Evolutionary conservation across 1,140 invertebrate genomes (phyloP), one percentile per base, ranked within the genome.

Genomic region (Battus philenor): DNA sequence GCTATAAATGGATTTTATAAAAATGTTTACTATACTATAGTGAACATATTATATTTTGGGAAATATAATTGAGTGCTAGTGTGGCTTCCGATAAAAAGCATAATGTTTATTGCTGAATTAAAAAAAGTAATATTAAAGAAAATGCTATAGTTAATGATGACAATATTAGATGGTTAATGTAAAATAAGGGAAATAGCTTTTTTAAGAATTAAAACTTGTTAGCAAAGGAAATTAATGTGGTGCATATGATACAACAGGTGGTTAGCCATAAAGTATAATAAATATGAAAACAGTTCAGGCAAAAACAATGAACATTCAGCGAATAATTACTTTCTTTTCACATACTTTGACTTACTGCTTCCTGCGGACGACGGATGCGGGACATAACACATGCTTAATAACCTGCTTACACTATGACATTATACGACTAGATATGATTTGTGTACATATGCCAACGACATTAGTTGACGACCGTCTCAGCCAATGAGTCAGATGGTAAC

Each of bases 301-400:
- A 78, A 73, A 76, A 70, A 58, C 38, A 65, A 71, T 66, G 27
- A 59, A 68, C 55, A 73, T 65, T 63, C 67, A 68, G 54, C 63
- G 52, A 46, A 54, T 59, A 54, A 64, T 58, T 66, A 63, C 54
- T 59, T 53, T 36, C 50, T 65, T 66, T 67, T 65, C 64, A 84
- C 80, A 84, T 84, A 83, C 77, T 75, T 78, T 83, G 78, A 91
- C 90, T 91, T 91, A 91, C 90, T 90, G 88, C 88, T 91, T 91
- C 90, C 90, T 91, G 89, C 74, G 80, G 76, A 69, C 54, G 59
- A 73, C 62, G 77, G 78, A 76, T 87, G 80, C 80, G 66, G 75
- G 71, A 84, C 80, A 84, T 75, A 81, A 74, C 70, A 84, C 77
- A 84, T 84, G 80, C 77, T 84, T 84, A 76, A 64, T 81, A 64